Percentiles rank a stretch among this genome's conserved stretches.
These are phyloP conservation scores for Anticlea derivata DNA, from an alignment of 2,888 invertebrate species.

Conservation along the genomic window DNA sequence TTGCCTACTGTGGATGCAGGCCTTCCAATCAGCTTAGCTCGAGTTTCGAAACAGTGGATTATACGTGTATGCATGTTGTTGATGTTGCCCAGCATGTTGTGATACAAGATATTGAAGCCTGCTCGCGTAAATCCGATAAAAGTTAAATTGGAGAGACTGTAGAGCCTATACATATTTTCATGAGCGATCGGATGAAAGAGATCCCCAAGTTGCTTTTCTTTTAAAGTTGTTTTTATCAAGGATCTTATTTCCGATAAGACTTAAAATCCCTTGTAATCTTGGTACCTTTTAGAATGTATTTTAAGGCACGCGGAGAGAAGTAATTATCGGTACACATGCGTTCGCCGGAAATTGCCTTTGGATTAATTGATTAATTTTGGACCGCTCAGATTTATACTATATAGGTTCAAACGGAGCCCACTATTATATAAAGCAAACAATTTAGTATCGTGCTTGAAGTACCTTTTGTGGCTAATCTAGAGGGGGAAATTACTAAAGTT, in stretches of 20 bases:
- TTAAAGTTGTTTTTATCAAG: not conserved
- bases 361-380: no score
- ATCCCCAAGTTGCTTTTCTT: not conserved
- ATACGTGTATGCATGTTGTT: no score
- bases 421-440: no score
- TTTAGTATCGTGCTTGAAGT: no score
- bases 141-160: not conserved
- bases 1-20: constrained; percentile 38
- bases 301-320: no score
- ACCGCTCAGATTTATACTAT: no score
- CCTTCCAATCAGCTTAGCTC: constrained; percentile 44
- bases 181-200: not conserved
- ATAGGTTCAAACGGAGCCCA: no score
- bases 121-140: constrained; percentile 16
- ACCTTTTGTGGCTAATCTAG: no score
- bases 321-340: no score
- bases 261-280: not conserved
- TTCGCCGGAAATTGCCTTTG: constrained; percentile 15
- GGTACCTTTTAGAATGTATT: no score
- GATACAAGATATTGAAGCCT: constrained; percentile 22
- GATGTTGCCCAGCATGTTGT: constrained; percentile 10
- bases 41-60: constrained; percentile 18
- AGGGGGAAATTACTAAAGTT: no score
- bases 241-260: not conserved
- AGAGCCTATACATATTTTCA: not conserved